Base-by-base conservation (phyloP, 2,113 vertebrate genomes). In the Dicaeum eximium region DNA sequence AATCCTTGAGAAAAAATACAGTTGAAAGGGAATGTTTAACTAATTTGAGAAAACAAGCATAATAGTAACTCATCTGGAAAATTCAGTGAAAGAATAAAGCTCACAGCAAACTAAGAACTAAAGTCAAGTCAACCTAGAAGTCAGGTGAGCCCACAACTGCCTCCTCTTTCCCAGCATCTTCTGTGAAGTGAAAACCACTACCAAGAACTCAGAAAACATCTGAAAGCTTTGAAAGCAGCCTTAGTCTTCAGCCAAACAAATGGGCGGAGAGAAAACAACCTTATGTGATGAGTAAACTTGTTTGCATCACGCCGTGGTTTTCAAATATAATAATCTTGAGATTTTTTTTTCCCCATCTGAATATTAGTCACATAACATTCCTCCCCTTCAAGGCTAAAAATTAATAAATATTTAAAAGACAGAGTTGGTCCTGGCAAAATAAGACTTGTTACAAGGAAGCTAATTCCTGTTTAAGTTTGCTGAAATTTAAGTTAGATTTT, bases 21-120 rank as follows among this genome's bases (percentile, higher is more conserved):
- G 81, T 51, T 92, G 93, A 95, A 95, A 96, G 78, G 87, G 89
- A 94, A 96, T 73, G 92, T 74, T 94, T 88, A 92, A 88, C 82
- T 88, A 51, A 60, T 61, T 88, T 44, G 72, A 80, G 82, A 89
- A 92, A 92, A 90, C 35, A 82, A 73, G 67, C 40, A 35, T 42
- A 40, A 64, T 50, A 53, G 47, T 73, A 91, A 74, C 28, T 42
- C 74, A 86, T 37, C 88, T 45, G 77, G 85, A 74, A 92, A 66
- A 82, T 6, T 23, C 15, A 70, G 81, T 67, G 79, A 74, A 88
- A 88, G 51, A 90, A 58, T 30, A 83, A 95, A 95, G 67, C 58
- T 92, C 90, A 88, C 64, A 62, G 75, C 78, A 90, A 90, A 67
- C 69, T 40, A 90, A 57, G 54, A 92, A 93, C 70, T 70, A 38